Conservation (phyloP, 2,888 invertebrate genomes). For the Zygogramma bicolorata region DNA sequence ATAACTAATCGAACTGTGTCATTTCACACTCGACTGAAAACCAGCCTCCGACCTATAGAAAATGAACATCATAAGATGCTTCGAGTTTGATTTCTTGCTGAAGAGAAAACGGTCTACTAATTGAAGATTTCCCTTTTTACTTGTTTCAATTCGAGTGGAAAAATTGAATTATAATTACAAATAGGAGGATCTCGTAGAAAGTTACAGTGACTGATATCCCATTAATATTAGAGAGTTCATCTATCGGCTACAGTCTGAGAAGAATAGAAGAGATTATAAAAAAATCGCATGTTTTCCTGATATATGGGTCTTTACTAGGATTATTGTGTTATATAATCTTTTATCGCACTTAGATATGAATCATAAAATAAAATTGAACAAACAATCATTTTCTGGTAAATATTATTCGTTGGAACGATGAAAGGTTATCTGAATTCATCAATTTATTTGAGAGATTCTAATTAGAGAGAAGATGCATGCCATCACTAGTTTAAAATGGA, state of each 20-base stretch:
- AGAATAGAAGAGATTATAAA: too few relatives aligned
- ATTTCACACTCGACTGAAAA: background rate
- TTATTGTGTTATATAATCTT: background rate
- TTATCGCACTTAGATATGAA: background rate
- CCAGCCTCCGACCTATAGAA: background rate
- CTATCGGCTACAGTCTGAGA: background rate
- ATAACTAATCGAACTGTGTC: background rate
- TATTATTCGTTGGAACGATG: background rate
- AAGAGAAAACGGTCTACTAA: constrained; percentile 37
- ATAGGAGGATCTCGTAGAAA: constrained; percentile 15
- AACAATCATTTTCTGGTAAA: background rate
- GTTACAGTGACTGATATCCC: constrained; percentile 1
- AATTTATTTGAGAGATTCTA: background rate
- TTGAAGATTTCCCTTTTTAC: constrained; percentile 23
- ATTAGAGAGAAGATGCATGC: background rate
- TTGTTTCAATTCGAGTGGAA: constrained; percentile 19
- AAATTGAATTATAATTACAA: constrained; percentile 13
- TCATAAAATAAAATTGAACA: background rate
- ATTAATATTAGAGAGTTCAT: background rate
- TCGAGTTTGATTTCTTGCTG: constrained; percentile 23
- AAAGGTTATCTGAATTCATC: background rate
- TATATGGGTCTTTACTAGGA: background rate
- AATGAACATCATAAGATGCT: background rate
- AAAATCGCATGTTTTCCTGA: too few relatives aligned
- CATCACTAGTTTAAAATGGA: too few relatives aligned